These are phyloP conservation scores for Drosophila seclusa DNA, from an alignment of 2,888 invertebrate species.

Conservation along the genomic window DNA sequence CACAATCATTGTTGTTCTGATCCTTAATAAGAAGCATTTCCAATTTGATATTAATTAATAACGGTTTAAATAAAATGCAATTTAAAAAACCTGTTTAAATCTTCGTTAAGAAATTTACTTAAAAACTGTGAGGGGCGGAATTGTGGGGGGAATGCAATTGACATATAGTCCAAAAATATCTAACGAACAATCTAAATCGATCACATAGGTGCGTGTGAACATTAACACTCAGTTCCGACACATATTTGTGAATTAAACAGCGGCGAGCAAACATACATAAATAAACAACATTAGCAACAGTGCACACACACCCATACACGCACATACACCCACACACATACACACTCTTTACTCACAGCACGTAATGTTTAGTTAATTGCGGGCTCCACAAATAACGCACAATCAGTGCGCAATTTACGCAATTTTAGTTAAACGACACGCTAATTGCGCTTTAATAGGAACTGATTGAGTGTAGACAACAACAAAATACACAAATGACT, in stretches of 20 bases:
- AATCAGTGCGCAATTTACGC: slow-evolving; percentile 56
- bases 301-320: slow-evolving; percentile 3
- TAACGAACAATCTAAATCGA: slow-evolving; percentile 7
- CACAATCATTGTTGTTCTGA: background rate
- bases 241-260: slow-evolving; percentile 27
- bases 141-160: background rate
- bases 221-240: slow-evolving; percentile 43
- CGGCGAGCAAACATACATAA: slow-evolving; percentile 54
- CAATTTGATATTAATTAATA: background rate
- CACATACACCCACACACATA: background rate
- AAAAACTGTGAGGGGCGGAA: too few species aligned
- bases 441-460: slow-evolving; percentile 63
- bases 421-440: slow-evolving; percentile 43
- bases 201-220: slow-evolving; percentile 43
- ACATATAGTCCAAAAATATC: slow-evolving; percentile 7
- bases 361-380: slow-evolving; percentile 55
- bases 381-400: slow-evolving; percentile 56
- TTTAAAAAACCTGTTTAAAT: background rate
- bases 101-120: background rate
- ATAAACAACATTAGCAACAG: slow-evolving; percentile 59
- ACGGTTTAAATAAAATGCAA: background rate
- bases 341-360: slow-evolving; percentile 28
- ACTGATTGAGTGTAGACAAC: slow-evolving; percentile 52
- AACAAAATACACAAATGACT: slow-evolving; percentile 31
- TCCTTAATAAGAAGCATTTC: background rate